Base-by-base conservation (phyloP, 2,888 invertebrate genomes). In the Coelinius sp. region DNA sequence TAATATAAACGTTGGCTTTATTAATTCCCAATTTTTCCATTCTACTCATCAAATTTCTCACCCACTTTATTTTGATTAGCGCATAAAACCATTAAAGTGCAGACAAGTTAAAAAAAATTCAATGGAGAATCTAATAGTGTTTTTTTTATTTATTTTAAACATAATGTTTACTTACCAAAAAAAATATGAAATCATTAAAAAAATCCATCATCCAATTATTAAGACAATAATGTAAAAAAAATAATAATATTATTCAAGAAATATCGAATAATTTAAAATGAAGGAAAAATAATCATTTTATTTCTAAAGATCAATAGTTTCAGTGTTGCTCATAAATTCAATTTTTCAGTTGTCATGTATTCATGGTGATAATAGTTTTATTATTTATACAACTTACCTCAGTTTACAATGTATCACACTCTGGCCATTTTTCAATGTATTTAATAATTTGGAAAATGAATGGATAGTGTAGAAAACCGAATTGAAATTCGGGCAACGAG, bases 401-500 rank as follows among this genome's bases (percentile, higher is more conserved):
- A 59, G 12, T 59, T 17, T 20, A 59, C 35, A 31, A 4, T 59
- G 4, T 35, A 22, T 35, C 8, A 59, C 8, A 17, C 31, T 35
- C 31, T 59, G 14, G 6, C 31, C 59, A 59, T 59, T 59, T 14
- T 24, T 59, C 6, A 35, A 6, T 59, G 1, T 53, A 14, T 31
- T 31, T 7, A 52, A 14, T 2, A 49, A 20, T 49, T 49, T 49
- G 5, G 20, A 49, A 20, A 22, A 8, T n/a, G 1, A n/a, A 31
- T 14, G 27, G 7, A 59, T 1, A 31, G 14, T 3, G 7, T 6
- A 10, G 8, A 31, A 31, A 35, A 14, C 2, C 7, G 7, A 25
- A 56, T 31, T 56, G 8, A 17, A 56, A 59, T 59, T 59, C 2
- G 7, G 27, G n/a, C 74, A 75, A 79, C 78, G 76, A 81, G 78